Base-by-base conservation (phyloP, 2,888 invertebrate genomes). In the Caenorhabditis sinica region DNA sequence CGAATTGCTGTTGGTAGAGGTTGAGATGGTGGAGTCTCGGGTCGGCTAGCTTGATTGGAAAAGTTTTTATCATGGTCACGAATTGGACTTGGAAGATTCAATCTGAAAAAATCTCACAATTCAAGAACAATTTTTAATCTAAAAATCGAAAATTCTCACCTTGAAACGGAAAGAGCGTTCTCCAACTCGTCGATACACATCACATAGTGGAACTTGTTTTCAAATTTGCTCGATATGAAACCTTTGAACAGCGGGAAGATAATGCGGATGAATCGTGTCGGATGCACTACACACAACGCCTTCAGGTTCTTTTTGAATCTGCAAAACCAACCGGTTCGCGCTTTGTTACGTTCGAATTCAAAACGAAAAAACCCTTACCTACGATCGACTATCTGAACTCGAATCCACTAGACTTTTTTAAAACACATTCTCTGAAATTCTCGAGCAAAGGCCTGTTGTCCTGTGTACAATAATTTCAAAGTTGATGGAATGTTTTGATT, bases 231-330 rank as follows among this genome's bases (percentile, higher is more conserved):
- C 94, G 99, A 99, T 89, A 99, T 97, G 58, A 97, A 96, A 9
- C 98, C 98, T 93, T 96, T 96, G 93, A 99, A 96, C 93, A 99
- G 95, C 93, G 96, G 96, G 95, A 97, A 98, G 68, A 97, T 95
- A 89, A 98, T 95, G 93, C 96, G 95, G 91, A 99, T 96, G 93
- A 99, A 97, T 93, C 96, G 96, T 23, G 98, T 98, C 71, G 99
- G 99, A 94, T 99, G 99, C 65, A 99, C 98, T 92, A 99, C 95
- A 94, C 97, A 99, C 82, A 99, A 94, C 28, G 97, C 97, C 94
- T 99, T 99, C 53, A 99, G 94, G 93, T 99, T 99, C 94, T 99
- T 99, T 94, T 98, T 98, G 94, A 98, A 99, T 87, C 94, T 94
- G 76, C 30, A 68, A 89, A 85, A 56, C 56, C 25, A 28, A 56